Percentiles rank a stretch among this genome's conserved stretches.
Evolutionary conservation across 64 coral and sea anemone species (phyloP).

Genomic region (Montipora foliosa): DNA sequence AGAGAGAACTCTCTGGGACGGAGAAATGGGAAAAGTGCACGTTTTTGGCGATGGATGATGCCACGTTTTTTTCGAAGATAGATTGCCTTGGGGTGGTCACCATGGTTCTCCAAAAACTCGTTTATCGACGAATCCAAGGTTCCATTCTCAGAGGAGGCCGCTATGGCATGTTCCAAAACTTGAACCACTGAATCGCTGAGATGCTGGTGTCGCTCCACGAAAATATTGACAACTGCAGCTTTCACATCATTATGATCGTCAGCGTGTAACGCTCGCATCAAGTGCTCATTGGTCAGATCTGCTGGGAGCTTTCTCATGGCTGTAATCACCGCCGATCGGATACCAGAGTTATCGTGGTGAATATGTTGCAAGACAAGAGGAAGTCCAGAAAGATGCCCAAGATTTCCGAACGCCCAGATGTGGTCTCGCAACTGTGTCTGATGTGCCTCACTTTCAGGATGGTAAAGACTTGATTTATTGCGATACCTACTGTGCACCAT

Average conservation of each 20-base stretch:
- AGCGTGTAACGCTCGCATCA: constrained; percentile 62
- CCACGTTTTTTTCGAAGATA: constrained; percentile 70
- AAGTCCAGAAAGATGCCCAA: constrained; percentile 88
- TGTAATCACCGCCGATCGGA: constrained; percentile 81
- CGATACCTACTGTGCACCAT: constrained; percentile 83
- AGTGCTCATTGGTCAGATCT: constrained; percentile 69
- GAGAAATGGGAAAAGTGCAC: constrained; percentile 86
- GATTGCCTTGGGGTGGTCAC: constrained; percentile 63
- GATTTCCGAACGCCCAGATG: constrained; percentile 97
- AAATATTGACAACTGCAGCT: constrained; percentile 89
- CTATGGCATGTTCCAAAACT: constrained; percentile 87
- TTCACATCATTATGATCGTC: constrained; percentile 94
- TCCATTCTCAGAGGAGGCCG: constrained; percentile 70
- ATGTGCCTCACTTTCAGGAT: constrained; percentile 81
- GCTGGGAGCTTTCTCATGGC: constrained; percentile 88
- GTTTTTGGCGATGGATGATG: constrained; percentile 76
- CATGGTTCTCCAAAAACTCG: constrained; percentile 94
- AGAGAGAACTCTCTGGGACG: constrained; percentile 82
- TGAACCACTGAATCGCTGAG: constrained; percentile 64
- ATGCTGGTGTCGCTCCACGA: constrained; percentile 79
- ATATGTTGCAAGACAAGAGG: constrained; percentile 77
- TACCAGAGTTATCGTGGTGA: constrained; percentile 89
- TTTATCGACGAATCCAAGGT: constrained; percentile 76
- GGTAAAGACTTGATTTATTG: constrained; percentile 80
- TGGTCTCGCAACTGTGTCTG: constrained; percentile 83